Evolutionary conservation across 2,888 invertebrate genomes (phyloP).

Genomic region (Caenorhabditis wallacei): DNA sequence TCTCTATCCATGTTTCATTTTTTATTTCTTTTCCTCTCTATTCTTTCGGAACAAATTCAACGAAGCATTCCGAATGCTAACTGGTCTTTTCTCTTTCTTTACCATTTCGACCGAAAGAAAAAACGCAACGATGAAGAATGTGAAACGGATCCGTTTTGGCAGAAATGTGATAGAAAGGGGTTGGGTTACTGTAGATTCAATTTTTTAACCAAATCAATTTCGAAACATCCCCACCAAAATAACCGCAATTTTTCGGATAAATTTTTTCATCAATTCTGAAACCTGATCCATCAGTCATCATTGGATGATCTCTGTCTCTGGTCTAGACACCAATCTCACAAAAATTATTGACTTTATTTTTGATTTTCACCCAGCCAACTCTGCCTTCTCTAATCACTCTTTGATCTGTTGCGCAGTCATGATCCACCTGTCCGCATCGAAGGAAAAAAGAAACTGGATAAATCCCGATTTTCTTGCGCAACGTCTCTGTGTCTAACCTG

Average conservation of each 20-base stretch:
- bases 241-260: no score
- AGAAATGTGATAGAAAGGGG: no score
- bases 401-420: slow-evolving; percentile 24
- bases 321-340: neutral
- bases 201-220: no score
- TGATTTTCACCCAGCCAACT: neutral
- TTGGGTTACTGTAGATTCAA: no score
- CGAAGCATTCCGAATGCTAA: slow-evolving; percentile 7
- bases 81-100: slow-evolving; percentile 8
- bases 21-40: neutral
- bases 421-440: neutral
- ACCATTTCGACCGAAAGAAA: neutral
- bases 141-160: no score
- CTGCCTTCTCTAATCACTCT: slow-evolving; percentile 21
- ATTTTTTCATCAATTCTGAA: no score
- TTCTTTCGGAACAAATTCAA: slow-evolving; percentile 5
- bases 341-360: neutral
- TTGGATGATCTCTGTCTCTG: neutral
- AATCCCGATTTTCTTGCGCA: slow-evolving; percentile 26
- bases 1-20: no score
- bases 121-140: neutral
- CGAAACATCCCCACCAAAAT: no score
- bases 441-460: slow-evolving; percentile 47
- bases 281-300: neutral
- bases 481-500: slow-evolving; percentile 8